Base-by-base conservation (phyloP, 53 echinoderm and acorn worm genomes). In the Echinometra lucunter region DNA sequence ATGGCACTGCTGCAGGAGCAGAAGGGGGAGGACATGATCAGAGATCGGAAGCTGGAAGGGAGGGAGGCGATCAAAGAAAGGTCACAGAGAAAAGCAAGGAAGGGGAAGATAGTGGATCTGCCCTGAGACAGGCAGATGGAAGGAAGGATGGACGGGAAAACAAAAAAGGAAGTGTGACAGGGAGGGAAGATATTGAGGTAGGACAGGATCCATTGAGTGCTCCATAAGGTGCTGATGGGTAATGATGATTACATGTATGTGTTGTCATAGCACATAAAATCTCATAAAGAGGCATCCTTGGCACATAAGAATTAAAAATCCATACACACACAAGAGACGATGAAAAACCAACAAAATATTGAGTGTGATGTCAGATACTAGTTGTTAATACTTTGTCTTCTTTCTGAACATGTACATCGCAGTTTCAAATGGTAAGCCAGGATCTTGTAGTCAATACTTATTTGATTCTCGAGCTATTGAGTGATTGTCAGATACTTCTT, bases 171-270 rank as follows among this genome's bases (percentile, higher is more conserved):
- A 37, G n/a, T n/a, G 83, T 83, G 27, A 83, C 45, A 1, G 47
- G 25, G 27, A 83, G 83, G 44, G 83, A 83, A 15, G 47, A 28
- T 12, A 45, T 83, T 7, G 83, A 83, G 83, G 15, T 83, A 9
- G 83, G 83, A 11, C 15, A 83, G n/a, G 83, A 83, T 9, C 83
- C 83, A 6, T 47, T 83, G n/a, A 83, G 83, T 49, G 45, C 47
- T 45, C 83, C 47, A 0, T 83, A 0, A 49, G 44, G 21, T 21
- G 40, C 27, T 19, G 6, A 44, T 44, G 82, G 11, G 82, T 82
- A 21, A 42, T 82, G 32, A n/a, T 30, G 34, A 74, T 37, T 74
- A 19, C 12, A 69, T 21, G 69, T n/a, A n/a, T n/a, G n/a, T n/a
- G n/a, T n/a, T n/a, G n/a, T n/a, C n/a, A n/a, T n/a, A n/a, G n/a